Evolutionary conservation across 2,888 invertebrate genomes (phyloP), one percentile per base, ranked within the genome.

Genomic region (Meghimatium bilineatum): DNA sequence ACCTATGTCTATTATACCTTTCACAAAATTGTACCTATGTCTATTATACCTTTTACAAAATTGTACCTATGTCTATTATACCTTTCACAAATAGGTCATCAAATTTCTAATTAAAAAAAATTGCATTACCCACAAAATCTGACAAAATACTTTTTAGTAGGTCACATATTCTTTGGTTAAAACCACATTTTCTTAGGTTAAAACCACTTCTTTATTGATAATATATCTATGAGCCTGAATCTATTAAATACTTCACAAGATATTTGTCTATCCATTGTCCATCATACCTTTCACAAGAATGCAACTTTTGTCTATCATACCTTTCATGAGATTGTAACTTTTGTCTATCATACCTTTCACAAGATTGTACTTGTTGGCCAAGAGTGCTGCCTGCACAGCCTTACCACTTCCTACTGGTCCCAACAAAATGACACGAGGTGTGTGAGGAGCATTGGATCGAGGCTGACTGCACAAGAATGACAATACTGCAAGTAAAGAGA

Each of bases 361-460:
- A 85, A 94, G 89, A 85, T 93, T 93, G 88, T 94, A 94, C 88
- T 94, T 93, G 87, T 91, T 92, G 67, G 93, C 93, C 72, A 94
- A 86, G 44, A 93, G 90, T 6, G 91, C 90, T 6, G 93, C 93
- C 83, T 93, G 93, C 8, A 93, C 92, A 20, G 90, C 91, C 86
- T 93, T 93, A 10, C 93, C 93, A 83, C 92, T 90, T 12, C 94
- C 94, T 44, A 92, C 91, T 36, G 94, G 90, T 14, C 94, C 94
- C 69, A 94, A 87, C 26, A 94, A 86, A n/a, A 94, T 88, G 38
- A 94, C 88, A 38, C 93, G 88, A 1, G 94, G 94, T 2, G 92
- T 93, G 86, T 92, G 92, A n/a, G 93, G 93, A 14, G 93, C 93
- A 78, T 89, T 89, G 8, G 93, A 91, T 32, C 93, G 88, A 10